phyloP scores from a whole-genome alignment of 2,888 invertebrate species.

The Buathra laborator region DNA sequence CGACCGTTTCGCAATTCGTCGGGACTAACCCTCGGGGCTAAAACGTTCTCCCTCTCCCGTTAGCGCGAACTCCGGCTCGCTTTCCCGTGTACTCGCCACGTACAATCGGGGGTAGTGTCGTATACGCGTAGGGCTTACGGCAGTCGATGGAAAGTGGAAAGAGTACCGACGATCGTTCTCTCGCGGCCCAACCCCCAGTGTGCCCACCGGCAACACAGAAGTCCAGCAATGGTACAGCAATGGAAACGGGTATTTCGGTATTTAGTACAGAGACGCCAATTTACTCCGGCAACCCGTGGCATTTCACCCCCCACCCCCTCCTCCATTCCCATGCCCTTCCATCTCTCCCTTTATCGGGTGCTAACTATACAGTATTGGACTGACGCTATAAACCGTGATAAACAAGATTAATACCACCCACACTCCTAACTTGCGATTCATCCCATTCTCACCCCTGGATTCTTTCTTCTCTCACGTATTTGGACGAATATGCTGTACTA shows the following conservation, averaged over 20 bases:
- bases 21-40: constrained; percentile 68
- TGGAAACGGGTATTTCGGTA: constrained; percentile 75
- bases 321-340: constrained; percentile 1
- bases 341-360: constrained; percentile 27
- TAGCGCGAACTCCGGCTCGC: constrained; percentile 50
- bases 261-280: constrained; percentile 81
- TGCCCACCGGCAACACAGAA: constrained; percentile 27
- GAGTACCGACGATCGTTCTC: constrained; percentile 58
- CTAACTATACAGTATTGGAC: constrained; percentile 21
- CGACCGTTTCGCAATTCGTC: constrained; percentile 75
- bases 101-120: constrained; percentile 29
- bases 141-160: constrained; percentile 38
- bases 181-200: constrained; percentile 8
- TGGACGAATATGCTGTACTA: background rate
- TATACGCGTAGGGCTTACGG: constrained; percentile 51
- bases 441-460: background rate
- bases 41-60: constrained; percentile 61
- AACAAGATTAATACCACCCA: constrained; percentile 81
- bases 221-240: constrained; percentile 59
- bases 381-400: constrained; percentile 80
- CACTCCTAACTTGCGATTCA: constrained; percentile 39
- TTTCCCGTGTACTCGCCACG: constrained; percentile 36
- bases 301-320: background rate
- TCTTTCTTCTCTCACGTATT: constrained; percentile 5
- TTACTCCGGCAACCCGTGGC: constrained; percentile 72